phyloP scores from a whole-genome alignment of 2,888 invertebrate genomes.

The Ceraclea dissimilis region DNA sequence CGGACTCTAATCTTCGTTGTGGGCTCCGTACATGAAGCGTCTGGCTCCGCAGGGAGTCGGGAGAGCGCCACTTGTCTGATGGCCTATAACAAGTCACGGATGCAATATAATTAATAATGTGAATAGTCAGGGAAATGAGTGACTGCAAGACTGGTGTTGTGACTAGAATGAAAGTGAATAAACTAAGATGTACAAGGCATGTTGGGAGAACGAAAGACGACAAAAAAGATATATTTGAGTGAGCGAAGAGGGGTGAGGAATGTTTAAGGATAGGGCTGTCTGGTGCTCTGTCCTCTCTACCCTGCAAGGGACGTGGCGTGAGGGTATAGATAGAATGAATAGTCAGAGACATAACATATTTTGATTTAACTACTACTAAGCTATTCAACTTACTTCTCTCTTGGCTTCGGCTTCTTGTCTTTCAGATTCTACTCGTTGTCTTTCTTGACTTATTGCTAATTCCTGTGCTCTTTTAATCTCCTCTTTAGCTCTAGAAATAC shows the following conservation, averaged over 20 bases:
- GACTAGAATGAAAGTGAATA: no score
- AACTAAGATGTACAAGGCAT: no score
- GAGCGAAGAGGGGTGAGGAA: no score
- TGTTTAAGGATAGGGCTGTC: neutral
- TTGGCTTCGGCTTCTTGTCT: conserved; percentile 63
- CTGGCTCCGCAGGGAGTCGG: conserved; percentile 70
- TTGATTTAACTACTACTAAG: no score
- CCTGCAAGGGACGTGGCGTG: no score
- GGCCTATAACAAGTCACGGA: conserved; percentile 34
- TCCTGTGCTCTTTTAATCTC: conserved; percentile 74
- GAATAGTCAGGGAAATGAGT: no score
- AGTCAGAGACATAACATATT: no score
- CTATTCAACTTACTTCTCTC: conserved; percentile 64
- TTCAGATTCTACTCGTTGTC: conserved; percentile 68
- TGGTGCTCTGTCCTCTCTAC: no score
- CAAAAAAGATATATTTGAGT: no score
- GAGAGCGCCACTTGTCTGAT: conserved; percentile 53
- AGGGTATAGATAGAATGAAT: no score
- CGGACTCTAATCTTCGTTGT: conserved; percentile 74
- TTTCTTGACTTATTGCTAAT: conserved; percentile 61
- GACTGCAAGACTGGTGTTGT: no score
- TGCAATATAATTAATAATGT: neutral
- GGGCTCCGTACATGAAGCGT: conserved; percentile 48
- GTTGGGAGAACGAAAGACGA: no score
- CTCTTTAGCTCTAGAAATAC: conserved; percentile 66